A percentile compares a stretch with the other conserved stretches of the same genome.
phyloP scores from a whole-genome alignment of 2,888 invertebrate genomes.

The Flexamia atlantica region DNA sequence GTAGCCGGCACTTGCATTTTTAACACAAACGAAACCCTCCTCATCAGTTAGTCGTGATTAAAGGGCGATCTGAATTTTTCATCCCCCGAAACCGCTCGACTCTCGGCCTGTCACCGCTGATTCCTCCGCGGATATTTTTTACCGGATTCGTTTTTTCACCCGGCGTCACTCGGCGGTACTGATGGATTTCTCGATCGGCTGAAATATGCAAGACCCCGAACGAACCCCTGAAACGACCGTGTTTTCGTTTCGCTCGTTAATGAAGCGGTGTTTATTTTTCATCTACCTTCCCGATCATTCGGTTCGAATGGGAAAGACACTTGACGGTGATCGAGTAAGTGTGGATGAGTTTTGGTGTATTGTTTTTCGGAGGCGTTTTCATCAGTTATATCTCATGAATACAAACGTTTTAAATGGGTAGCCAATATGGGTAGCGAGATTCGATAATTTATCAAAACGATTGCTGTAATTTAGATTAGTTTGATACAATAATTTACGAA shows the following conservation, averaged over 20 bases:
- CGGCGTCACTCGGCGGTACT: background rate
- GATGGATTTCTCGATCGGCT: conserved; percentile 27
- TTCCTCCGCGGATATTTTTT: conserved; percentile 43
- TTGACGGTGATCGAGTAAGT: background rate
- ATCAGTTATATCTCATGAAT: no score
- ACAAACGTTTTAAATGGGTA: no score
- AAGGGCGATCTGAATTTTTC: conserved; percentile 51
- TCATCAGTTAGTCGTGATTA: conserved; percentile 57
- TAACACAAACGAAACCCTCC: conserved; percentile 55
- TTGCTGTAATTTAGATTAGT: no score
- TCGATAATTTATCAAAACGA: no score
- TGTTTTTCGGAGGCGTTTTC: background rate
- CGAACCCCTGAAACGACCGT: conserved; percentile 7
- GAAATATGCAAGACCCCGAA: conserved; percentile 42
- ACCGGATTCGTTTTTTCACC: background rate
- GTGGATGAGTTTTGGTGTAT: background rate
- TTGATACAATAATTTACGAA: no score
- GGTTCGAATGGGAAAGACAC: background rate
- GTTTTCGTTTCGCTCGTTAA: conserved; percentile 28
- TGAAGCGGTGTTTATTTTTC: conserved; percentile 40
- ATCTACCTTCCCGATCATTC: conserved; percentile 34
- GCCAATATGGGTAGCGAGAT: no score
- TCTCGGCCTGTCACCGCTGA: conserved; percentile 19
- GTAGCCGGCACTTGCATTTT: conserved; percentile 62
- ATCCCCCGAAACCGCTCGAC: conserved; percentile 24